Conservation (phyloP, 2,797 vertebrate genomes). For the Paguma larvata region DNA sequence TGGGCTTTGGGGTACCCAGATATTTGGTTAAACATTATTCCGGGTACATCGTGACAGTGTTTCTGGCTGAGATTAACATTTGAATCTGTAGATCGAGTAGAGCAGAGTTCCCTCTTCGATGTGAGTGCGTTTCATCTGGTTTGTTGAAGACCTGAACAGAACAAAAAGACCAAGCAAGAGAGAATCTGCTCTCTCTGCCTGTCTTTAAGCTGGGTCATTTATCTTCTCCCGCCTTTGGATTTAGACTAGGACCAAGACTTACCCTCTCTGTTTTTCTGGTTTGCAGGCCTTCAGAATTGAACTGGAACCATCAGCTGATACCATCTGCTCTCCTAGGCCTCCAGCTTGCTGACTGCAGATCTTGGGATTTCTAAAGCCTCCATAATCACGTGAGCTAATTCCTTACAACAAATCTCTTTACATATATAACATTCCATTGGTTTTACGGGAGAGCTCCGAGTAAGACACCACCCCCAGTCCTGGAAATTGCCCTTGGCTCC, state of each 20-base stretch:
- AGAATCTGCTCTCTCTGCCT: neutral
- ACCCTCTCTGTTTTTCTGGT: neutral
- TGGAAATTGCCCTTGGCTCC: neutral
- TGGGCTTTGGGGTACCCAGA: neutral
- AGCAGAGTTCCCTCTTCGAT: neutral
- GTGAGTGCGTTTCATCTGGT: neutral
- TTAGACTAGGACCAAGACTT: neutral
- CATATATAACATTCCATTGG: no score
- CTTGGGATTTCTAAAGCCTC: neutral
- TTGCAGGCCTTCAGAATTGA: neutral
- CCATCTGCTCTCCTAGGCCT: neutral
- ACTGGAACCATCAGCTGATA: neutral
- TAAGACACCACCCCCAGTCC: neutral
- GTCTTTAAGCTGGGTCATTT: neutral
- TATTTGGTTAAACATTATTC: conserved; percentile 6
- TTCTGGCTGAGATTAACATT: conserved; percentile 8
- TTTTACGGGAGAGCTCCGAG: neutral
- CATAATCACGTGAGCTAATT: neutral
- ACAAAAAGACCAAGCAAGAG: neutral
- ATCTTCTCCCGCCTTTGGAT: neutral
- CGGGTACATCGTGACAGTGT: neutral
- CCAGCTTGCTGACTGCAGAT: neutral
- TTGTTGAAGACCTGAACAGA: neutral
- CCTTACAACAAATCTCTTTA: neutral
- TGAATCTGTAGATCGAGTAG: neutral